A percentile compares a stretch with the other conserved stretches of the same genome.
Conservation (phyloP, 1,140 invertebrate species). For the Panonychus citri region DNA sequence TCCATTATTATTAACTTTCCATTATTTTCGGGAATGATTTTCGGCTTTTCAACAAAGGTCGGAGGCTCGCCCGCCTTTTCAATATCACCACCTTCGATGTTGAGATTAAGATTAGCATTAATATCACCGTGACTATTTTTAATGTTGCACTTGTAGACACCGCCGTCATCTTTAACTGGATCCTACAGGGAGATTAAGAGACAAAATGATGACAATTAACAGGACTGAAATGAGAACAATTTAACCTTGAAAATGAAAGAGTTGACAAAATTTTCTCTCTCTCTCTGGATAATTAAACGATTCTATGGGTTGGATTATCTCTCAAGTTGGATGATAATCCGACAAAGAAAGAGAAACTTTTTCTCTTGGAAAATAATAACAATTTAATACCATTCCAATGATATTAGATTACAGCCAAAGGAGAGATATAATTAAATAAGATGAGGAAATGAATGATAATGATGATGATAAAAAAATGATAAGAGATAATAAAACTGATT, state of each 20-base stretch:
- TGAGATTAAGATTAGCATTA: constrained; percentile 90
- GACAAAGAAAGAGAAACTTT: no score
- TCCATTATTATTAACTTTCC: constrained; percentile 95
- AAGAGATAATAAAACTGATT: not conserved
- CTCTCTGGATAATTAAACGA: no score
- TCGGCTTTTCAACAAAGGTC: constrained; percentile 91
- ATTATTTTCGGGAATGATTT: constrained; percentile 75
- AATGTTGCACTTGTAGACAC: constrained; percentile 87
- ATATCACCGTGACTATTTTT: constrained; percentile 91
- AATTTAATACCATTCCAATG: no score
- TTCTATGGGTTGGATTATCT: no score
- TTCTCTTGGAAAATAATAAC: no score
- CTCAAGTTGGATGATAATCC: no score
- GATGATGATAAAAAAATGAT: no score
- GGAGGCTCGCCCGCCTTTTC: constrained; percentile 59
- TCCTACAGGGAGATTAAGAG: constrained; percentile 29
- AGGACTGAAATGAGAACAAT: not conserved
- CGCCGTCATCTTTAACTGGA: constrained; percentile 76
- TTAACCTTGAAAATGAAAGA: no score
- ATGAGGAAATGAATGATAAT: no score
- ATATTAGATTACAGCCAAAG: no score
- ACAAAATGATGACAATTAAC: not conserved
- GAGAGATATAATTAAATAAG: no score
- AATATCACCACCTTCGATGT: constrained; percentile 49
- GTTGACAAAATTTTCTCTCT: no score